Conservation (phyloP, 2,888 invertebrate species). For the Apantesis nais region DNA sequence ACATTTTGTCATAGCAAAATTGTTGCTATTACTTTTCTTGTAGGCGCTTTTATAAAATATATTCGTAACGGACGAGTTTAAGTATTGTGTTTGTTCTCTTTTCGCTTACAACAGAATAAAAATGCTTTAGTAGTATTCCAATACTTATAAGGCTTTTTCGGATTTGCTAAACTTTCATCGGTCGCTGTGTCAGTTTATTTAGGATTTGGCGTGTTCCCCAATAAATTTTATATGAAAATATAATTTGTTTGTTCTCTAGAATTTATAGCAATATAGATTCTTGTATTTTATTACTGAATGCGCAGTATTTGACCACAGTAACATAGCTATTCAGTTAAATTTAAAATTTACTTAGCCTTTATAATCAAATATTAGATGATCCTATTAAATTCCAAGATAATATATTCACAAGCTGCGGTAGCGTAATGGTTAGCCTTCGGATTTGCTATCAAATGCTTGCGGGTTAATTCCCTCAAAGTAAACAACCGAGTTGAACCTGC, state of each 20-base stretch:
- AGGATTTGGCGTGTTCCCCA: not conserved
- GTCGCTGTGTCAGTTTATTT: not conserved
- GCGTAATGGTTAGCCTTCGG: not conserved
- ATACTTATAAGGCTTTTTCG: not conserved
- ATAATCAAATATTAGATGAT: not conserved
- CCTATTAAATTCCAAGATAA: too few relatives aligned
- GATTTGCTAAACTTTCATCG: not conserved
- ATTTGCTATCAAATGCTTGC: too few relatives aligned
- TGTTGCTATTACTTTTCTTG: conserved; percentile 33
- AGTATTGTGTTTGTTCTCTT: not conserved
- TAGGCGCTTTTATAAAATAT: conserved; percentile 31
- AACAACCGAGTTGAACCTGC: too few relatives aligned
- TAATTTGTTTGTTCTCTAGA: not conserved
- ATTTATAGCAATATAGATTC: not conserved
- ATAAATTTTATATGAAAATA: not conserved
- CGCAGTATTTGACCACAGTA: not conserved
- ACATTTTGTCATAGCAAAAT: conserved; percentile 34
- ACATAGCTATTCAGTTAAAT: not conserved
- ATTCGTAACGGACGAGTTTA: not conserved
- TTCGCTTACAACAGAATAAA: conserved; percentile 3
- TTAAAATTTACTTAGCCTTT: not conserved
- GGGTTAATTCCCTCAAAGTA: too few relatives aligned
- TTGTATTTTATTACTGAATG: not conserved
- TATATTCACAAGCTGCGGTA: not conserved
- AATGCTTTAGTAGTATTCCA: not conserved